A percentile compares a stretch with the other conserved stretches of the same genome.
phyloP scores from a whole-genome alignment of 2,888 invertebrate species.

The Melieria omissa region DNA sequence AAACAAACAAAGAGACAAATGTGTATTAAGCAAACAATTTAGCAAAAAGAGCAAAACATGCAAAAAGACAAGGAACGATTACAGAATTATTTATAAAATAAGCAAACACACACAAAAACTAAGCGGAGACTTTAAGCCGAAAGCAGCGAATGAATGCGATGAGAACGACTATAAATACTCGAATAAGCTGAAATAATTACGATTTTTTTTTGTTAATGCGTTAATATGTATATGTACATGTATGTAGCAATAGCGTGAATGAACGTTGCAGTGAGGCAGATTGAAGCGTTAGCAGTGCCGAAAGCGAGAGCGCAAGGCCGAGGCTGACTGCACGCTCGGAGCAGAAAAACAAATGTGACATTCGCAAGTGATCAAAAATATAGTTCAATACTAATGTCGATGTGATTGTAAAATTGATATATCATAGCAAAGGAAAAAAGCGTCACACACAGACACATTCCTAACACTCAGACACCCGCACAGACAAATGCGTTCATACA shows the following conservation, averaged over 20 bases:
- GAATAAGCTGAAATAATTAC: slow-evolving; percentile 24
- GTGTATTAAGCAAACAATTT: slow-evolving; percentile 28
- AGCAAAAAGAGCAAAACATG: slow-evolving; percentile 35
- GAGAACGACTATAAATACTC: slow-evolving; percentile 30
- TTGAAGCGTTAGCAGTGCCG: not conserved
- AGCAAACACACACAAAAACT: not conserved
- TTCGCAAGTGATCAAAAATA: too few species aligned
- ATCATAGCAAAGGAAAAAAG: too few species aligned
- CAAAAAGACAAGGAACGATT: not conserved
- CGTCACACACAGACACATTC: too few species aligned
- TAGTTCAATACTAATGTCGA: too few species aligned
- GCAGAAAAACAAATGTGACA: too few species aligned
- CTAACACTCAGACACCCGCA: too few species aligned
- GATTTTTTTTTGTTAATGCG: slow-evolving; percentile 7
- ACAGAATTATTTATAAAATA: not conserved
- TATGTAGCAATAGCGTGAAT: too few species aligned
- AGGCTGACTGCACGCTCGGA: too few species aligned
- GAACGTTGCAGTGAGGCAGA: not conserved
- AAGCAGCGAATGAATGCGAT: not conserved
- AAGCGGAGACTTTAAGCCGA: not conserved
- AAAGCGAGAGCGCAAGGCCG: not conserved
- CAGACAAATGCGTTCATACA: too few species aligned
- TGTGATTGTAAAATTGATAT: too few species aligned
- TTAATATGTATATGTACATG: too few species aligned
- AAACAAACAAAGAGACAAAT: slow-evolving; percentile 3